phyloP scores from a whole-genome alignment of 2,113 vertebrate genomes.

The Sinocyclocheilus anophthalmus region DNA sequence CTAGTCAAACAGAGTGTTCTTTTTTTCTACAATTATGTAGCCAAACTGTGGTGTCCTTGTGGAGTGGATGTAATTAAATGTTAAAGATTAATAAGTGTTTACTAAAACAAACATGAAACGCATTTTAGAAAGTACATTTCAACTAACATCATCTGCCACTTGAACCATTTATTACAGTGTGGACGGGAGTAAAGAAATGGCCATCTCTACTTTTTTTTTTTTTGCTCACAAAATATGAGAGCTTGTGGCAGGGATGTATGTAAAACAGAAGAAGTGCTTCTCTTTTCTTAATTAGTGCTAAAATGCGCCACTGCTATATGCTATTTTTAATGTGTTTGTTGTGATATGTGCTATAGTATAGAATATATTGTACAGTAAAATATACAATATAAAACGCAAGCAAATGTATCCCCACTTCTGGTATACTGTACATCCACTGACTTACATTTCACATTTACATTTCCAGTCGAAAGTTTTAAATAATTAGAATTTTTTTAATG shows the following conservation, averaged over 20 bases:
- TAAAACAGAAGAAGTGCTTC: too few species aligned
- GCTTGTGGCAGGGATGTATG: not conserved
- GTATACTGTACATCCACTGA: not conserved
- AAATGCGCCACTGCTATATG: too few species aligned
- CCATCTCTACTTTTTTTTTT: not conserved
- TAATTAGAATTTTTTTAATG: not conserved
- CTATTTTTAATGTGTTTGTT: not conserved
- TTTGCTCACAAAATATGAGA: not conserved
- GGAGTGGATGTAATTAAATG: slow-evolving; percentile 20
- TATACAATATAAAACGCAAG: not conserved
- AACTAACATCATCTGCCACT: not conserved
- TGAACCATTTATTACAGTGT: not conserved
- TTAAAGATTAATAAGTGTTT: slow-evolving; percentile 17
- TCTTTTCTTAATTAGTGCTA: too few species aligned
- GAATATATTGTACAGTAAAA: not conserved
- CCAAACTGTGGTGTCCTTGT: not conserved
- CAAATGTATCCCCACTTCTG: not conserved
- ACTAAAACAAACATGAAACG: not conserved
- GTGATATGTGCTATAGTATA: not conserved
- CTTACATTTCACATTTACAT: not conserved
- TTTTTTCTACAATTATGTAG: slow-evolving; percentile 26
- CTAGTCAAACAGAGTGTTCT: slow-evolving; percentile 53
- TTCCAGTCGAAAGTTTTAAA: not conserved
- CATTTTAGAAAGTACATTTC: not conserved
- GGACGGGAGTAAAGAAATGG: not conserved